A percentile compares a stretch with the other conserved stretches of the same genome.
phyloP scores from a whole-genome alignment of 1,140 invertebrate species.

The Hestina assimilis region DNA sequence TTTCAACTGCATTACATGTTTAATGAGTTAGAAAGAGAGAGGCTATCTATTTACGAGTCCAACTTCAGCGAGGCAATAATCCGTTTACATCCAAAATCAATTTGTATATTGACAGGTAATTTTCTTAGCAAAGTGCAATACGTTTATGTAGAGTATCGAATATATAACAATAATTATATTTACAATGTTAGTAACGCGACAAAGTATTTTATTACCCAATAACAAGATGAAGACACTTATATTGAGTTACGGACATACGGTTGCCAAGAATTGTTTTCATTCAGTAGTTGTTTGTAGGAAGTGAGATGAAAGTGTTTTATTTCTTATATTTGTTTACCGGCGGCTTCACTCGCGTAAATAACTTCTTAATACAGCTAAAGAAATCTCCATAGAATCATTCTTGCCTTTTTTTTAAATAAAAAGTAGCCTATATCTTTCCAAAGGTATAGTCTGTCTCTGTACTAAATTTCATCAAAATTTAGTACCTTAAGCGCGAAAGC shows the following conservation, averaged over 20 bases:
- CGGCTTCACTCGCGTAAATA: no score
- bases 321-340: no score
- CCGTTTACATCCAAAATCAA: slow-evolving; percentile 21
- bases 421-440: no score
- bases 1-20: not conserved
- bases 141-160: slow-evolving; percentile 7
- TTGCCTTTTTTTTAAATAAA: no score
- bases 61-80: not conserved
- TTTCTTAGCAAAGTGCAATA: slow-evolving; percentile 4
- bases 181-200: slow-evolving; percentile 6
- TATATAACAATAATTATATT: slow-evolving; percentile 1
- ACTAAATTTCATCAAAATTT: no score
- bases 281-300: no score
- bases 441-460: no score
- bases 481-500: no score
- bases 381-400: no score
- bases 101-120: slow-evolving; percentile 19
- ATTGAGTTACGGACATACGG: not conserved
- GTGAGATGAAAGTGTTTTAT: no score
- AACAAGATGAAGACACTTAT: slow-evolving; percentile 4
- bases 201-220: slow-evolving; percentile 18
- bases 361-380: no score
- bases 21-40: not conserved
- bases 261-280: no score
- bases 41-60: not conserved